Base-by-base conservation (phyloP, 2,113 vertebrate genomes). In the Ptilorrhoa leucosticta region DNA sequence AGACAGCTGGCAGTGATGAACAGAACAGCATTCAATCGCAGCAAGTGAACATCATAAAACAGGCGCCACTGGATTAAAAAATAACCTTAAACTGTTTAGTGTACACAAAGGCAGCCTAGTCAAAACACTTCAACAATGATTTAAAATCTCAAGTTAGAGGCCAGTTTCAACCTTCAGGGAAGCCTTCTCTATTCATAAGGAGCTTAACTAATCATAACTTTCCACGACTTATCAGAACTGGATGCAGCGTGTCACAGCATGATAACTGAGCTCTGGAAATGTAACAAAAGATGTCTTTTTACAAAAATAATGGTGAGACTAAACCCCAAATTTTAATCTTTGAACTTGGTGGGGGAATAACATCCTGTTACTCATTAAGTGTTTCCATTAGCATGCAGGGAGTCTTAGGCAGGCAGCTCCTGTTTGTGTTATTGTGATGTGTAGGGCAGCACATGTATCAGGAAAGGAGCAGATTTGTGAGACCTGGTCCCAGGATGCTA, bases 311-410 rank as follows among this genome's bases (percentile, higher is more conserved):
- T 69, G 31, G 94, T 90, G 91, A 97, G 90, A 96, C 71, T 94
- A 97, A 98, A 97, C 94, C 93, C 93, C 88, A 97, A 96, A 97
- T 97, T 97, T 97, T 96, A 97, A 93, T 97, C 97, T 97, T 97
- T 93, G 84, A 90, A 95, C 82, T 81, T 90, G 44, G 91, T 96
- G 83, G 60, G 37, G 23, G 47, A 77, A 96, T 92, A 90, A 96
- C 97, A 87, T 96, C 94, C 96, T 89, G 93, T 76, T 92, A 92
- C 96, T 98, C 97, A 97, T 96, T 96, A 95, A 97, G 47, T 82
- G 94, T 97, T 95, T 88, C 96, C 96, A 97, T 60, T 86, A 91
- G 90, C 73, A 83, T 16, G 39, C 40, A 76, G 79, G 50, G 71
- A 96, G 89, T 86, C 96, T 68, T 20, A 95, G 87, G 94, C 56